These are phyloP conservation scores for Climacteris rufus DNA, from an alignment of 2,113 vertebrate genomes.

Conservation along the genomic window DNA sequence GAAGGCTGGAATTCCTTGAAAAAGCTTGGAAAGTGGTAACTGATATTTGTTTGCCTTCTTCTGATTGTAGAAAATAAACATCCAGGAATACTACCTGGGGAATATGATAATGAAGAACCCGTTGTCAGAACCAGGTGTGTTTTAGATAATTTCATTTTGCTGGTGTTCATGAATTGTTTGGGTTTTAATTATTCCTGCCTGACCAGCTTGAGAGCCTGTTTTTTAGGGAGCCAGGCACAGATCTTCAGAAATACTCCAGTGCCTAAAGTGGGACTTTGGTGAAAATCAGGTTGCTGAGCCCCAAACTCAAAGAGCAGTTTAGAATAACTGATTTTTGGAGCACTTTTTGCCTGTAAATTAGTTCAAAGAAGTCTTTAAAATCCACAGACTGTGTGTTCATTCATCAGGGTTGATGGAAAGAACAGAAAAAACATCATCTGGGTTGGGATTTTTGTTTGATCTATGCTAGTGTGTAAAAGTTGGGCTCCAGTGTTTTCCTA, in stretches of 20 bases:
- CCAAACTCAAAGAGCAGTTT: background rate
- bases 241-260: background rate
- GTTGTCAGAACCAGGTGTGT: constrained; percentile 78
- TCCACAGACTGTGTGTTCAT: background rate
- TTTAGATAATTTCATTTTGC: background rate
- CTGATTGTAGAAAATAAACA: constrained; percentile 84
- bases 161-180: background rate
- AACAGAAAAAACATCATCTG: background rate
- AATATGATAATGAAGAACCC: constrained; percentile 79
- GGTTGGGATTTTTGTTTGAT: background rate
- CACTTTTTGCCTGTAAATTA: background rate
- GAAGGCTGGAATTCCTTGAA: background rate
- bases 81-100: constrained; percentile 96
- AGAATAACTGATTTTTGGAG: background rate
- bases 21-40: background rate
- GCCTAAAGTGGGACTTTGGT: background rate
- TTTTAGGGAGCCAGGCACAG: background rate
- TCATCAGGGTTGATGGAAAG: background rate
- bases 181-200: background rate
- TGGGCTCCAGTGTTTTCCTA: background rate
- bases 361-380: background rate
- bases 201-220: background rate
- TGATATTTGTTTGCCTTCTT: constrained; percentile 7
- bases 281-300: background rate
- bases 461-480: background rate